These are phyloP conservation scores for Caerostris extrusa DNA, from an alignment of 1,140 invertebrate genomes.

Conservation along the genomic window DNA sequence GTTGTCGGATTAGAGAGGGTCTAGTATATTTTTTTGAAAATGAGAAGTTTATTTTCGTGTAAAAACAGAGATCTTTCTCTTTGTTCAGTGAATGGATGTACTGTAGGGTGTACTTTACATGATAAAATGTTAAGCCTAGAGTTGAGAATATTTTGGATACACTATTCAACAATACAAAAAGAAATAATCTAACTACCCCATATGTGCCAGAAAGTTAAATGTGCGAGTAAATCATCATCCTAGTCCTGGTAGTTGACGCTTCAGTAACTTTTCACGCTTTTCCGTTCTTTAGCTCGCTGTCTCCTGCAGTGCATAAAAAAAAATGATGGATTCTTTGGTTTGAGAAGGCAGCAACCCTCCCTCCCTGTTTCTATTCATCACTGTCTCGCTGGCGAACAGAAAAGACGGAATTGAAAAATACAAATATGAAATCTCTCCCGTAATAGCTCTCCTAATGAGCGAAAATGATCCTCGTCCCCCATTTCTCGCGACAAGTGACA, in stretches of 20 bases:
- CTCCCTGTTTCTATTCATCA: slow-evolving; percentile 47
- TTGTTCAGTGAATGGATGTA: too few relatives aligned
- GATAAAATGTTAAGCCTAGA: too few relatives aligned
- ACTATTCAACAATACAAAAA: too few relatives aligned
- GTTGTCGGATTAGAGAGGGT: too few relatives aligned
- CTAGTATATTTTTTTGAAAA: too few relatives aligned
- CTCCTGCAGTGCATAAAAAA: neutral
- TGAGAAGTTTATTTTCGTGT: too few relatives aligned
- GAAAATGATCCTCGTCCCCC: slow-evolving; percentile 44
- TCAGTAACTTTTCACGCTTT: neutral
- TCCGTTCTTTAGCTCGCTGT: neutral
- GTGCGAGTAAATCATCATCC: neutral
- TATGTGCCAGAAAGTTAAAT: neutral
- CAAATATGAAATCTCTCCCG: slow-evolving; percentile 4
- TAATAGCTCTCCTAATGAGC: slow-evolving; percentile 33
- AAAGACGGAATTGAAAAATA: neutral
- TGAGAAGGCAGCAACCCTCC: neutral
- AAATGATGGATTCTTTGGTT: neutral
- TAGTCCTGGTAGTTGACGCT: neutral
- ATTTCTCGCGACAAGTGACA: neutral
- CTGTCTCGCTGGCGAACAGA: neutral
- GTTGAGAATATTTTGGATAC: too few relatives aligned
- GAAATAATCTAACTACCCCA: too few relatives aligned
- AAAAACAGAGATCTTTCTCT: too few relatives aligned
- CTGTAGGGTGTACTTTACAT: too few relatives aligned